phyloP scores from a whole-genome alignment of 2,797 vertebrate genomes.

The Poecilia wingei region DNA sequence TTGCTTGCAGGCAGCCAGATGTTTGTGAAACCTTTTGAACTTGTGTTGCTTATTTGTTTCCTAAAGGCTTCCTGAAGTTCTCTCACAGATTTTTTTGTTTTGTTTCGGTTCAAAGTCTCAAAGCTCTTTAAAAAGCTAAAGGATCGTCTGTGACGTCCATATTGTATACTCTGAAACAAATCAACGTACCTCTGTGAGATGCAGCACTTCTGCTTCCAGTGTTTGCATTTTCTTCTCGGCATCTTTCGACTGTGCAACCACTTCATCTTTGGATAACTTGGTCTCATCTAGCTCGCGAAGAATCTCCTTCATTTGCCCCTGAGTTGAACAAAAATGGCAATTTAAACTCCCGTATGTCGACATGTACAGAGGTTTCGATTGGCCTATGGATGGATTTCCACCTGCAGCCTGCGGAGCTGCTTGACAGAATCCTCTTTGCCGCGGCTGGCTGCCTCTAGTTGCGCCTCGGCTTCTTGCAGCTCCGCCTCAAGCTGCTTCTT shows the following conservation, averaged over 20 bases:
- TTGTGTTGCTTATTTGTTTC: not conserved
- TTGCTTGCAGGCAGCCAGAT: not conserved
- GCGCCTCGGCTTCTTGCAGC: constrained; percentile 87
- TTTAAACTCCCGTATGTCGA: not conserved
- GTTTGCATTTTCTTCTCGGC: constrained; percentile 89
- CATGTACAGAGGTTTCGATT: rapidly evolving
- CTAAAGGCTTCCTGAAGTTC: not conserved
- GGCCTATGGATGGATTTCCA: constrained; percentile 21
- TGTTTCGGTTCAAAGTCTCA: not conserved
- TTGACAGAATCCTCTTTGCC: constrained; percentile 87
- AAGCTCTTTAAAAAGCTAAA: not conserved
- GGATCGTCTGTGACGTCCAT: not conserved
- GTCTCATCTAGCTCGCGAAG: constrained; percentile 89
- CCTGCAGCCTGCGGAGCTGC: constrained; percentile 88
- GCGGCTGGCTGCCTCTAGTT: constrained; percentile 80
- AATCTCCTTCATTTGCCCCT: constrained; percentile 91
- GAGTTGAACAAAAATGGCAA: constrained; percentile 8
- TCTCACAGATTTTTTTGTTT: not conserved
- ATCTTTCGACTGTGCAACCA: constrained; percentile 84
- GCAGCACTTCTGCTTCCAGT: constrained; percentile 89
- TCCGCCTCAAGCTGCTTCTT: constrained; percentile 90
- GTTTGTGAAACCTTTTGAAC: not conserved
- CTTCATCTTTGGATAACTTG: constrained; percentile 85
- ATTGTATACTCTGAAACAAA: not conserved
- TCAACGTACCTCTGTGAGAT: constrained; percentile 86